Evolutionary conservation across 2,113 vertebrate genomes (phyloP), one percentile per base, ranked within the genome.

Genomic region (Struthidea cinerea): DNA sequence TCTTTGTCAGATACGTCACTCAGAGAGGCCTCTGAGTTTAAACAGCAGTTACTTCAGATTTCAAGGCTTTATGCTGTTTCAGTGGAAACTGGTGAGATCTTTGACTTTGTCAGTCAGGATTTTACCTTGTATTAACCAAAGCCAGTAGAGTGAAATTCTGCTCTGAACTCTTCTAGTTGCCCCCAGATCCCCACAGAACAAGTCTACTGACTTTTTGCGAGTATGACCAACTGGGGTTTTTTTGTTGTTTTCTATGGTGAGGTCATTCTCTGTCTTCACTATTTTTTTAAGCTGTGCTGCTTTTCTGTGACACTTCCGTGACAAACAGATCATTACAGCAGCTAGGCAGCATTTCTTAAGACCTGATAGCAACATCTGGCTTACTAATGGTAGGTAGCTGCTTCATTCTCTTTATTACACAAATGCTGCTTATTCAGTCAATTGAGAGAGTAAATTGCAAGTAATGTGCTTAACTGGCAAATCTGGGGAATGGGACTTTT

Each of bases 391-490:
- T 82, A 93, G 78, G 80, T 94, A 81, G 37, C 90, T 82, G 64
- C 69, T 84, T 81, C 41, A 1, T 86, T 95, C 75, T 69, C 30
- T 83, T 88, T 67, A 47, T 70, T 59, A 86, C 53, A 59, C 57
- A 75, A 53, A 24, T 70, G 68, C 73, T 87, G 57, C 74, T 94
- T 95, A 78, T 74, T 90, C 90, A 75, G 65, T 60, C 83, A 84
- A 7, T 56, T 56, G 46, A 64, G 61, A 82, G 68, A 93, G 22
- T 87, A 61, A 71, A 4, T 84, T 90, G 75, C 73, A 47, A 89
- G 76, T 89, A 93, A 64, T 71, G 80, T 90, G 88, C 90, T 87
- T 88, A 87, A 96, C 85, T 78, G 82, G 82, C 87, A 97, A 42
- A 67, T 79, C 80, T 91, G 80, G 16, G 57, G 46, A 95, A 84